Evolutionary conservation across 1,140 invertebrate species (phyloP).

Genomic region (Grapholita molesta): DNA sequence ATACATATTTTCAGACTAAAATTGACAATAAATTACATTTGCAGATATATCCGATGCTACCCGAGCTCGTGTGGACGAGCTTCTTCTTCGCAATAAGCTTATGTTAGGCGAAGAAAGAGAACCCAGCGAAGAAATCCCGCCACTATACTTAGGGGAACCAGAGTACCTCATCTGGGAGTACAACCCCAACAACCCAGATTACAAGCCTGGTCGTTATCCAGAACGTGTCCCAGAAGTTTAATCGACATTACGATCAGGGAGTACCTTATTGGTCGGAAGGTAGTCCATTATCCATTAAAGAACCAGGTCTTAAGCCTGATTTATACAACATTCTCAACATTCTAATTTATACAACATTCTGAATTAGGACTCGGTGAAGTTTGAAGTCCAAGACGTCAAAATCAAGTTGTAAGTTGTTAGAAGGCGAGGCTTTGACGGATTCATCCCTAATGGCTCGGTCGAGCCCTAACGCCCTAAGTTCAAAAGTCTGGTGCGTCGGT

Average conservation of each 20-base stretch:
- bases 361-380: not conserved
- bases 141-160: slow-evolving; percentile 66
- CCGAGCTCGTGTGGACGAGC: slow-evolving; percentile 51
- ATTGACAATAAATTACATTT: slow-evolving; percentile 26
- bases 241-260: too few relatives aligned
- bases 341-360: too few relatives aligned
- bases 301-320: too few relatives aligned
- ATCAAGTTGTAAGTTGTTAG: not conserved
- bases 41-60: slow-evolving; percentile 66
- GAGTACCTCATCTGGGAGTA: slow-evolving; percentile 75
- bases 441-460: not conserved
- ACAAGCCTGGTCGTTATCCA: slow-evolving; percentile 66
- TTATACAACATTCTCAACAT: too few relatives aligned
- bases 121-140: slow-evolving; percentile 61
- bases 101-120: slow-evolving; percentile 56
- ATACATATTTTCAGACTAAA: too few relatives aligned
- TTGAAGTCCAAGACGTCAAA: not conserved
- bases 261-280: too few relatives aligned
- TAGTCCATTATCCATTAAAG: too few relatives aligned
- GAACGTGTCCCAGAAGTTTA: slow-evolving; percentile 54
- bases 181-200: slow-evolving; percentile 69
- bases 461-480: not conserved
- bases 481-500: too few relatives aligned
- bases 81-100: slow-evolving; percentile 59
- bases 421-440: not conserved